These are phyloP conservation scores for Nasalis larvatus DNA, from an alignment of 2,113 vertebrate genomes.

Conservation along the genomic window DNA sequence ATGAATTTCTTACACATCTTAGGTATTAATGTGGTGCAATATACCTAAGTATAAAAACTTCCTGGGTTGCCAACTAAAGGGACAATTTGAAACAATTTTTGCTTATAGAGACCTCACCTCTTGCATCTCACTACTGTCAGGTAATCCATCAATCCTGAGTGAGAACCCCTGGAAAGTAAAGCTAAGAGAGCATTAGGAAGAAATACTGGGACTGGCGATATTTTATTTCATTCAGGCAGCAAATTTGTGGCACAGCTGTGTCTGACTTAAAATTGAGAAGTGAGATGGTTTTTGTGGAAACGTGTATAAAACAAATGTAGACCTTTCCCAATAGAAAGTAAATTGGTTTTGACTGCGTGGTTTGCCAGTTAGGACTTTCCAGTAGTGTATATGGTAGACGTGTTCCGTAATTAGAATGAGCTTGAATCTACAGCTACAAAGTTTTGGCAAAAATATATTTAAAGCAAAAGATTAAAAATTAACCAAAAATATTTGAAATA, in stretches of 20 bases:
- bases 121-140: neutral
- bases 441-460: slow-evolving; percentile 27
- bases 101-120: neutral
- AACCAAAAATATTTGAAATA: slow-evolving; percentile 3
- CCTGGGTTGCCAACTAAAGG: neutral
- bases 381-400: neutral
- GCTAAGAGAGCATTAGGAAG: neutral
- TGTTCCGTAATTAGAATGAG: slow-evolving; percentile 38
- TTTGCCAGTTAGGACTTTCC: slow-evolving; percentile 22
- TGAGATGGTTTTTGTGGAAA: neutral
- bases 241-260: neutral
- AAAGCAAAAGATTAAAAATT: slow-evolving; percentile 23
- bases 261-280: neutral
- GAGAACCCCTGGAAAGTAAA: neutral
- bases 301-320: slow-evolving; percentile 38
- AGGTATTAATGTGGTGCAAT: neutral
- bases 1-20: neutral
- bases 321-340: slow-evolving; percentile 10
- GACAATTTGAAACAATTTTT: neutral
- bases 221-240: neutral
- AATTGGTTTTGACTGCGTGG: slow-evolving; percentile 48
- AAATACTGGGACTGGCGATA: neutral
- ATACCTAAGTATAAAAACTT: neutral
- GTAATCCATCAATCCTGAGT: neutral
- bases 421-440: slow-evolving; percentile 7